Evolutionary conservation across 2,113 vertebrate species (phyloP), one percentile per base, ranked within the genome.

Genomic region (Pterocles burchelli): DNA sequence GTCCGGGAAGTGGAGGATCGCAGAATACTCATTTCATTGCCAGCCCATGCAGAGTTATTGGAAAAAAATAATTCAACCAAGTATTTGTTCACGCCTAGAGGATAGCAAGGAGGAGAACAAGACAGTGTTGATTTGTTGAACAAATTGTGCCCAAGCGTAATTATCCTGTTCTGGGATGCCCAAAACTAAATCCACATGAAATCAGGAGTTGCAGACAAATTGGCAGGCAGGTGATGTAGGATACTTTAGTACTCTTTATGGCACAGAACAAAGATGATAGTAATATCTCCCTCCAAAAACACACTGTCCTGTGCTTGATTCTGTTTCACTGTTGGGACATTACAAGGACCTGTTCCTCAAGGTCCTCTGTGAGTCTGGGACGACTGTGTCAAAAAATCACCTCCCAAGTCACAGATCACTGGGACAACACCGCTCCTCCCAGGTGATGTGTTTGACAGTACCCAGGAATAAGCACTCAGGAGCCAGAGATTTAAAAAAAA

Each of bases 211-310:
- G 17, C 11, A 80, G 76, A 28, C 8, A 61, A 77, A 61, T 17
- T 62, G 0, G 0, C 28, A 29, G 74, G 43, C 12, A 34, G 43
- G 36, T 34, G 71, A n/a, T 49, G 36, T 31, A n/a, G 9, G 49
- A 3, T 51, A 2, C 2, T 51, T 52, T 26, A 41, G 5, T 10
- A 1, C 1, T 28, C 24, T 63, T 51, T 29, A 17, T 24, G 29
- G 17, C 2, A 2, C 10, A 57, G 18, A 43, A 34, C 22, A 52
- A 45, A 76, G 33, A 11, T 20, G 21, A 43, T 1, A n/a, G 31
- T 3, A 74, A 17, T 14, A 12, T 3, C 45, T 67, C 28, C 21
- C 29, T 83, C 21, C 33, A 46, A 14, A 34, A n/a, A 0, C 65
- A 45, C 13, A 5, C 26, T 54, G 24, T 22, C 24, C 20, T 14